Base-by-base conservation (phyloP, 1,140 invertebrate species). In the Drosophila rhopaloa region DNA sequence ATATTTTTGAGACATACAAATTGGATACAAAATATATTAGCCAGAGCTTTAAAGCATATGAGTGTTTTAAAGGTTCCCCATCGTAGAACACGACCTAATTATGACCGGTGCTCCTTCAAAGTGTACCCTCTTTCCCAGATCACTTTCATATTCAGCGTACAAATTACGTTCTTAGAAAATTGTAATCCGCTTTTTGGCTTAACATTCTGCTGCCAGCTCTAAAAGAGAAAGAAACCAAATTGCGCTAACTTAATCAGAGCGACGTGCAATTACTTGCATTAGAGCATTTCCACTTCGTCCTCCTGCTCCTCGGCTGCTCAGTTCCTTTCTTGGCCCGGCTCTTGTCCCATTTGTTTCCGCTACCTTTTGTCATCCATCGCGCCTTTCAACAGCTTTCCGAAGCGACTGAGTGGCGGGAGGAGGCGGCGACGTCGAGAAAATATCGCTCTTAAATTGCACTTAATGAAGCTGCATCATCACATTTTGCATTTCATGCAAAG, bases 401-500 rank as follows among this genome's bases (percentile, higher is more conserved):
- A 56, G 32, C 29, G 55, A 38, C 48, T 41, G 53, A 76, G 60
- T 72, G 73, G 48, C 59, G 29, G 8, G 48, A 56, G 29, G 8
- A 1, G 57, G 55, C 13, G 59, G 44, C 48, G 32, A 41, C 35
- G 29, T 24, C 57, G 53, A 79, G 81, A 61, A 73, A 86, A 86
- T 82, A 88, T 88, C 76, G 83, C 76, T 82, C 83, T 85, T 86
- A 88, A 85, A 85, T 82, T 85, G 82, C 83, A 82, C 82, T 86
- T 86, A 86, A 86, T 88, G 82, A 86, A 86, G 82, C 82, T 88
- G 82, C 82, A 86, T 86, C 83, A 86, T 86, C 82, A 86, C 79
- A 86, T 86, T 86, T 88, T 86, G 82, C 82, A 86, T 86, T 88
- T 83, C 70, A 82, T 60, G 48, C 50, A 50, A 40, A 47, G 46